These are phyloP conservation scores for Manis javanica DNA, from an alignment of 2,797 vertebrate genomes.

Conservation along the genomic window DNA sequence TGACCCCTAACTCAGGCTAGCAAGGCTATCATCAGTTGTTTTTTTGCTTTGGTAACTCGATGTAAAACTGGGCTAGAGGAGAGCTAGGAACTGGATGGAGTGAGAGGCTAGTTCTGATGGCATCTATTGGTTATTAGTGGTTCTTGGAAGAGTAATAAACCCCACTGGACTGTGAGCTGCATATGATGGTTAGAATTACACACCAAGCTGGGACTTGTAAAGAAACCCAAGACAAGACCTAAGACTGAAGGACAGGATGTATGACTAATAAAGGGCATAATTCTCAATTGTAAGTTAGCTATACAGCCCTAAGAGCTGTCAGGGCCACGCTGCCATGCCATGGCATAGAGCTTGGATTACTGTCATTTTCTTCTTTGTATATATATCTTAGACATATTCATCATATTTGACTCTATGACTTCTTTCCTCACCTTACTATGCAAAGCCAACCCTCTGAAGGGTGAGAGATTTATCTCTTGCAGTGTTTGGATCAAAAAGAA, in stretches of 20 bases:
- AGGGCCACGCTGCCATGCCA: not conserved
- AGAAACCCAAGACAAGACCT: constrained; percentile 26
- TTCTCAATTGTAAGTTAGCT: not conserved
- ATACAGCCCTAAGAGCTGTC: not conserved
- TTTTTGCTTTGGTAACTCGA: not conserved
- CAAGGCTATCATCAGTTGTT: not conserved
- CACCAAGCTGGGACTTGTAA: not conserved
- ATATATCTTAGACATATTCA: not conserved
- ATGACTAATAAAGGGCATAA: not conserved
- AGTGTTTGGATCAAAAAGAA: not conserved
- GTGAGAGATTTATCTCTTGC: not conserved
- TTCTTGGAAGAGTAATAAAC: not conserved
- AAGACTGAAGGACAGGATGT: not conserved
- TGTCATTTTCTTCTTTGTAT: not conserved
- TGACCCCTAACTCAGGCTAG: not conserved
- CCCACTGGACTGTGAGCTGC: not conserved
- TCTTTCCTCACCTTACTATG: not conserved
- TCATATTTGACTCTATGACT: not conserved
- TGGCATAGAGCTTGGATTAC: not conserved
- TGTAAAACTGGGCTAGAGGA: not conserved
- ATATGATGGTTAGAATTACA: not conserved
- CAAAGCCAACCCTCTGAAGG: not conserved
- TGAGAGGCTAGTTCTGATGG: not conserved
- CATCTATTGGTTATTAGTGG: not conserved
- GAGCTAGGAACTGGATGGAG: not conserved